Evolutionary conservation across 1,140 invertebrate species (phyloP).

Genomic region (Eulimnadia texana): DNA sequence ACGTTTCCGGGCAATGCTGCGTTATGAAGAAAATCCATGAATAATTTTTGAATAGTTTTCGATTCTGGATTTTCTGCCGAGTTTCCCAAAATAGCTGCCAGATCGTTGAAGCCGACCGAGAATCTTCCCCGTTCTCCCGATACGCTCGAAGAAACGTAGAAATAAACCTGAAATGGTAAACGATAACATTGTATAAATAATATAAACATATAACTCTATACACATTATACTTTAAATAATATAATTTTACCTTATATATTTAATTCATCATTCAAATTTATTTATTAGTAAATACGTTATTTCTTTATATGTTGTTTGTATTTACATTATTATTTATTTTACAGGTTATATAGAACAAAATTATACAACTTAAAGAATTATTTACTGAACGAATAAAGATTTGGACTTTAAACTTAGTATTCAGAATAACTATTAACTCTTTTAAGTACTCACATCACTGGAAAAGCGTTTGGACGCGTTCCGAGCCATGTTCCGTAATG

Average conservation of each 20-base stretch:
- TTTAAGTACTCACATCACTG: not conserved
- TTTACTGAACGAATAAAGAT: too few species aligned
- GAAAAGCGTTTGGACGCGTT: not conserved
- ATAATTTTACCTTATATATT: not conserved
- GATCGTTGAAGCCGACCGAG: not conserved
- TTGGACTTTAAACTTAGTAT: too few species aligned
- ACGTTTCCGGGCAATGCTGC: not conserved
- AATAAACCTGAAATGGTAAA: not conserved
- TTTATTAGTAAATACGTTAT: too few species aligned
- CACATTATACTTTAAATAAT: not conserved
- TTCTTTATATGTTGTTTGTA: too few species aligned
- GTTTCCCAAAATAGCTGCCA: not conserved
- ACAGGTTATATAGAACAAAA: too few species aligned
- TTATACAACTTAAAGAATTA: too few species aligned
- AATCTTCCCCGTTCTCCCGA: not conserved
- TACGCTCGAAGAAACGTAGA: not conserved
- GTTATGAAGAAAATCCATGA: conserved; percentile 3
- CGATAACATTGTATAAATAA: not conserved
- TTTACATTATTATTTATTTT: too few species aligned
- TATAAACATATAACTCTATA: not conserved
- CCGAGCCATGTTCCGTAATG: conserved; percentile 2
- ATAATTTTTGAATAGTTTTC: not conserved
- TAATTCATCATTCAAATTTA: not conserved
- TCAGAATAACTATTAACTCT: too few species aligned
- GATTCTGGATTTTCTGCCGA: not conserved